phyloP scores from a whole-genome alignment of 2,113 vertebrate genomes.

The Crotalus helleri region DNA sequence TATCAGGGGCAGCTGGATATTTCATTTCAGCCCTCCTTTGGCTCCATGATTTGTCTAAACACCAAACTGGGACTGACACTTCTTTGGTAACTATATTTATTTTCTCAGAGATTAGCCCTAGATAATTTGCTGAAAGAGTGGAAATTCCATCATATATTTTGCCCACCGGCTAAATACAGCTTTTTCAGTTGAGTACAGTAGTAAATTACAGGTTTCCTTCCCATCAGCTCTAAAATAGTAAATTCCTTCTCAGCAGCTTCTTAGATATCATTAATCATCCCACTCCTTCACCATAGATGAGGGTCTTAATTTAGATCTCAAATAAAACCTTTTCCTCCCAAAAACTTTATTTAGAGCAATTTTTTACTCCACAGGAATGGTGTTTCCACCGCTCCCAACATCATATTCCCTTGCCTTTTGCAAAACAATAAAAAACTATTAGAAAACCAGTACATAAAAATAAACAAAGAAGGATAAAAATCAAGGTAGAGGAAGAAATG shows the following conservation, averaged over 20 bases:
- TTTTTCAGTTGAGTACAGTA: not conserved
- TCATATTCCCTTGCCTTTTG: not conserved
- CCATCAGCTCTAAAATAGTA: constrained; percentile 1
- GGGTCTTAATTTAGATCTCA: constrained; percentile 4
- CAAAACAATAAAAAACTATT: not conserved
- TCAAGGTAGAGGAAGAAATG: not conserved
- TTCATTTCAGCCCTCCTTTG: not conserved
- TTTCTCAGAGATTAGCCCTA: not conserved
- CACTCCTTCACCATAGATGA: not conserved
- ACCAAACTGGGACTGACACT: not conserved
- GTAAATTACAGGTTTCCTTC: constrained; percentile 18
- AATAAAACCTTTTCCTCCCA: not conserved
- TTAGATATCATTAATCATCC: constrained; percentile 12
- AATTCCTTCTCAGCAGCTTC: constrained; percentile 11
- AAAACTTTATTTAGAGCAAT: constrained; percentile 7
- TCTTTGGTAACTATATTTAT: not conserved
- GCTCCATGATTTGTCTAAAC: not conserved
- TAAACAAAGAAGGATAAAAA: not conserved
- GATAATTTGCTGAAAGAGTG: constrained; percentile 21
- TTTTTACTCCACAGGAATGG: not conserved
- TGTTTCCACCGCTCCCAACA: not conserved
- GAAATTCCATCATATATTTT: constrained; percentile 4
- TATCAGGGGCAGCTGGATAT: not conserved
- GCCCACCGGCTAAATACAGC: constrained; percentile 2
- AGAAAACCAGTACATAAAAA: not conserved